Evolutionary conservation across 2,797 vertebrate species (phyloP), one percentile per base, ranked within the genome.

Genomic region (Alosa sapidissima): DNA sequence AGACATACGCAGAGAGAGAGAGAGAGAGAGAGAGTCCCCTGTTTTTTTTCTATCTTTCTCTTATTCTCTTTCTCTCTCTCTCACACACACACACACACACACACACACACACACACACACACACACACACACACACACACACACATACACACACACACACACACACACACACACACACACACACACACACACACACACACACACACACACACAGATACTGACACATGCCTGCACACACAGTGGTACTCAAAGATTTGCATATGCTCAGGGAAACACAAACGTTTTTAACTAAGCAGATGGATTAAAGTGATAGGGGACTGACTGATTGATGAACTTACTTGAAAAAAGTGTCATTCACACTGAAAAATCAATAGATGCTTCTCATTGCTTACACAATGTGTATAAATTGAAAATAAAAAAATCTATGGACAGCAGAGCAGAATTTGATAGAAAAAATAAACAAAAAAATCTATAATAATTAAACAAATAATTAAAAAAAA

Each of bases 301-400:
- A 89, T 82, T 91, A 72, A n/a, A 86, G 88, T 86, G 89, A 92
- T 89, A 90, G 52, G 81, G 90, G 87, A 90, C 88, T 92, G 92
- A 89, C 89, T 86, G 89, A 95, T 93, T 94, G 92, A 96, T 95
- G 92, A 94, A 92, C 91, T 94, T 89, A 92, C 94, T 91, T 91
- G 89, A 45, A 88, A 92, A 92, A 92, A 92, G 78, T 87, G 82
- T 62, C 92, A 92, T 92, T 92, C 91, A 92, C 90, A 91, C 87
- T 83, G 90, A 87, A 90, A 75, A 91, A 90, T 92, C 91, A 91
- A 90, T 92, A 91, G 90, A 90, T 89, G 68, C 88, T 87, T 89
- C 82, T 87, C 86, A 83, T 33, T 60, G 88, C 87, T 88, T 89
- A 86, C 90, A 81, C 36, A 47, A 84, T 87, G 89, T 10, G 82